Evolutionary conservation across 2,113 vertebrate genomes (phyloP).

Genomic region (Delphinus delphis): DNA sequence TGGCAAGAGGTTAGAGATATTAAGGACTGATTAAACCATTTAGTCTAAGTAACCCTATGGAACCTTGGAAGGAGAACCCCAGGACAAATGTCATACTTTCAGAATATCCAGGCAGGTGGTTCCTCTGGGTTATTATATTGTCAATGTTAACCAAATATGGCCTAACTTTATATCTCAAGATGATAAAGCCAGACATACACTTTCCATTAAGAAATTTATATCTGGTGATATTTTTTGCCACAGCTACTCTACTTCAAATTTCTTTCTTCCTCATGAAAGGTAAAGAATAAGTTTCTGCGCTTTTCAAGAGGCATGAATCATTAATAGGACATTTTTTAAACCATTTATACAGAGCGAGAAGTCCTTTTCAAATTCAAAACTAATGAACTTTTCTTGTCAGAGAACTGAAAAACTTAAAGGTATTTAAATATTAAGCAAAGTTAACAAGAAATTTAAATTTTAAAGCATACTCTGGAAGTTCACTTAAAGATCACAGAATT

Average conservation of each 20-base stretch:
- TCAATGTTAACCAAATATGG: neutral
- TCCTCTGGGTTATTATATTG: neutral
- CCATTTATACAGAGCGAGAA: neutral
- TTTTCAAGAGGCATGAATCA: neutral
- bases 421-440: neutral
- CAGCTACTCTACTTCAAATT: neutral
- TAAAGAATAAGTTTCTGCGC: neutral
- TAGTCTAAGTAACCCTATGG: neutral
- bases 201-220: neutral
- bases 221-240: neutral
- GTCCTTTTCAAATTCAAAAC: conserved; percentile 24
- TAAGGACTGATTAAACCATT: neutral
- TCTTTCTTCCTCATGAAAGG: neutral
- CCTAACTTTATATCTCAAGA: neutral
- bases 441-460: neutral
- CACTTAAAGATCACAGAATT: conserved; percentile 2
- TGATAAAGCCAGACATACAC: neutral
- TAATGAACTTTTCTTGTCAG: neutral
- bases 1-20: neutral
- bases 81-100: neutral
- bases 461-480: neutral
- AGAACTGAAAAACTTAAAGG: neutral
- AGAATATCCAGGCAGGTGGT: neutral
- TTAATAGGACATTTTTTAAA: neutral
- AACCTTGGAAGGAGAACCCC: neutral